Percentiles rank a stretch among this genome's conserved stretches.
Conservation (phyloP, 2,888 invertebrate genomes). For the Pachymerium ferrugineum region DNA sequence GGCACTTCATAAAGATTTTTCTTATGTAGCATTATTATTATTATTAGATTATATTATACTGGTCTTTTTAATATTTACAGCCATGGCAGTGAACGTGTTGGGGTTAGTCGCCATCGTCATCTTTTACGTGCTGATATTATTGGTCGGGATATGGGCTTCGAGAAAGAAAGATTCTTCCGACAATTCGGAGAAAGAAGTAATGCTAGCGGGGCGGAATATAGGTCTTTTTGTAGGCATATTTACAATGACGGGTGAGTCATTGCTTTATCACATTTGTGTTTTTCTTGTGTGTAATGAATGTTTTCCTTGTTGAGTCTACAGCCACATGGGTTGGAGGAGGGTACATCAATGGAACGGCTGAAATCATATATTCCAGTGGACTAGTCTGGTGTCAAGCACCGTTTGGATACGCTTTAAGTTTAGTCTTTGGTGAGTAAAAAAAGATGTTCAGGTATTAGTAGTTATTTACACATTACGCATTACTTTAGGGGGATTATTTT, state of each 20-base stretch:
- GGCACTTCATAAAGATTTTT: no score
- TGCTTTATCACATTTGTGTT: conserved; percentile 30
- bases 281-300: conserved; percentile 37
- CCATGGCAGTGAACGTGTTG: conserved; percentile 76
- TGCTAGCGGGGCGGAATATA: conserved; percentile 96
- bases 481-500: conserved; percentile 81
- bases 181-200: conserved; percentile 82
- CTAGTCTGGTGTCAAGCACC: conserved; percentile 98
- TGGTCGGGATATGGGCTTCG: conserved; percentile 95
- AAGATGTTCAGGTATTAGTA: neutral
- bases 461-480: neutral
- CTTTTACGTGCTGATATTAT: conserved; percentile 92
- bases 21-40: no score
- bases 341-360: conserved; percentile 98
- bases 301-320: conserved; percentile 45
- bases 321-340: conserved; percentile 99
- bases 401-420: conserved; percentile 94
- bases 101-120: conserved; percentile 90
- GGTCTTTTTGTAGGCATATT: conserved; percentile 96
- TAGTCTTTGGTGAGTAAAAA: conserved; percentile 73
- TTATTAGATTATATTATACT: neutral
- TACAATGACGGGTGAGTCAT: conserved; percentile 84
- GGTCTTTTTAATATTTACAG: neutral
- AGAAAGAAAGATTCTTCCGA: conserved; percentile 78
- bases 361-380: conserved; percentile 88